Evolutionary conservation across 2,888 invertebrate genomes (phyloP), one percentile per base, ranked within the genome.

Genomic region (Sphaeridia pumilis): DNA sequence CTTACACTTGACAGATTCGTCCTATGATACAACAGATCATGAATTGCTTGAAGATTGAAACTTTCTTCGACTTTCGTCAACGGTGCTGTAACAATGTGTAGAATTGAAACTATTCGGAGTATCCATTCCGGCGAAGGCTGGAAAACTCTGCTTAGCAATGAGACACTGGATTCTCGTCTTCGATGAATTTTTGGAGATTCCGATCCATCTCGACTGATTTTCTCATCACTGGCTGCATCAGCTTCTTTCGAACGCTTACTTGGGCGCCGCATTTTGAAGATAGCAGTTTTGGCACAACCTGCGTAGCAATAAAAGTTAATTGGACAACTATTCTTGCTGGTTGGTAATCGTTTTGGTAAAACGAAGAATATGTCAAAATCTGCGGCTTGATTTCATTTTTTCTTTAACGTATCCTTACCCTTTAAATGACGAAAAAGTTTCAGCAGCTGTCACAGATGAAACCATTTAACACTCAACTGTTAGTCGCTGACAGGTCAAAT

Each of bases 11-110:
- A 76, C 64, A 92, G 76, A 76, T 90, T 87, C 72, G 78, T 76
- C 64, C 84, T 79, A 70, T 90, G 83, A 73, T 88, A 93, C 45
- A 98, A 75, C 67, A 98, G 79, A 74, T 99, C 98, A 74, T 99
- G 98, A 71, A 87, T 85, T 22, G 98, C 97, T 75, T 99, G 98
- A 54, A 95, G 76, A 74, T 95, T 97, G 71, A 99, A 99, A 73
- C 95, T 97, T 75, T 99, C 98, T 74, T 98, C 98, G 47, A 98
- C 98, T 82, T 99, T 97, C 3, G 94, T 95, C 70, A 84, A 95
- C 49, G 97, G 97, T 68, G 93, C 92, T 66, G 86, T 77, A 58
- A 89, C 70, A 54, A 94, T 74, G 71, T 90, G 87, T 65, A 84
- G 78, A 65, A 67, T 26, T 41, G 66, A 61, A 24, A 64, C 59